Evolutionary conservation across 2,888 invertebrate genomes (phyloP).

Genomic region (Dasysyrphus albostriatus): DNA sequence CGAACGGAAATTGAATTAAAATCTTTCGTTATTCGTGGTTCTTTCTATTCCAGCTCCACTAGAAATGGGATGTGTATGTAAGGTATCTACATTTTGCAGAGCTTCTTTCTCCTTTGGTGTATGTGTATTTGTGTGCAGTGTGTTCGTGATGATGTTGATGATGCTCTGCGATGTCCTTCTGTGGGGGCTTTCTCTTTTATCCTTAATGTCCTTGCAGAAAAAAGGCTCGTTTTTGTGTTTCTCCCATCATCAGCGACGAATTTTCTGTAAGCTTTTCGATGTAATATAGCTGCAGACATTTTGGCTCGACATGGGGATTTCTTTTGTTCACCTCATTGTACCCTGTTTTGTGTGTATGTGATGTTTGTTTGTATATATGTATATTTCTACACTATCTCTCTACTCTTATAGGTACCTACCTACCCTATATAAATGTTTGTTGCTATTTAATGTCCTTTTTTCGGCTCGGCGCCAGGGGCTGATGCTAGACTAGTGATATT

Average conservation of each 20-base stretch:
- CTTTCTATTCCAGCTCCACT: background rate
- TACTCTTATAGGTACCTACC: too few species aligned
- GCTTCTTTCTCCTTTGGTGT: background rate
- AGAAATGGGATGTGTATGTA: background rate
- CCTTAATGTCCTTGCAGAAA: slow-evolving; percentile 44
- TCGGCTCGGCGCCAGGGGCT: slow-evolving; percentile 64
- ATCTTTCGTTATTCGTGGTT: slow-evolving; percentile 1
- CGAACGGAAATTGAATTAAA: slow-evolving; percentile 9
- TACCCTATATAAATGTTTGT: slow-evolving; percentile 1
- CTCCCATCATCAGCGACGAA: slow-evolving; percentile 1
- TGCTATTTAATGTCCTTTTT: slow-evolving; percentile 37
- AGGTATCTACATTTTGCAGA: slow-evolving; percentile 2
- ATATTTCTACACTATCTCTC: background rate
- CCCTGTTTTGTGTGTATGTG: background rate
- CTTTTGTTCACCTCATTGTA: slow-evolving; percentile 54
- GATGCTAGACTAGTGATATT: slow-evolving; percentile 63
- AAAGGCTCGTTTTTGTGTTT: slow-evolving; percentile 43
- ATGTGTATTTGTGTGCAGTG: background rate
- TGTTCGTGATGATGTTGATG: slow-evolving; percentile 8
- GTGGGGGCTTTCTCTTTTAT: slow-evolving; percentile 54
- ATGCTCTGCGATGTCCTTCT: slow-evolving; percentile 51
- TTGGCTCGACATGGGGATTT: slow-evolving; percentile 70
- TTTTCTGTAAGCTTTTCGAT: slow-evolving; percentile 52
- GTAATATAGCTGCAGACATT: slow-evolving; percentile 71
- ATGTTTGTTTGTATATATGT: background rate